These are phyloP conservation scores for Thera britannica DNA, from an alignment of 2,888 invertebrate species.

Conservation along the genomic window DNA sequence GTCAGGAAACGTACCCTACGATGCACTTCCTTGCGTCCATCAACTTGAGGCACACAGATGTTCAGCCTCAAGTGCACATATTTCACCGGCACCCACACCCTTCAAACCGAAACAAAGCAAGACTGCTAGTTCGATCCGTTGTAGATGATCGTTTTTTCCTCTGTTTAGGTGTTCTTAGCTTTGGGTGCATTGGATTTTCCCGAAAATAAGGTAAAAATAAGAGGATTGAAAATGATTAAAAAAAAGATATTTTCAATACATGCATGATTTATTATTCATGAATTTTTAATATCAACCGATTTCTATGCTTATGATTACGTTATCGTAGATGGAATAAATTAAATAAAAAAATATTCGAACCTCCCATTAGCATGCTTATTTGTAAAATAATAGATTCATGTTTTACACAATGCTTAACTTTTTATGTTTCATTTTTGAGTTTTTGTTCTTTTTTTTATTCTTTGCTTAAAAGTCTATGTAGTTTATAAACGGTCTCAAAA, in stretches of 20 bases:
- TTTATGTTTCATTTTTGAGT: neutral
- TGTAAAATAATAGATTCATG: neutral
- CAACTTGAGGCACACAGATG: too few species aligned
- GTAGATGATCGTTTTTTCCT: too few species aligned
- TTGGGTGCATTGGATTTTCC: neutral
- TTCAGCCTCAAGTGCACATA: too few species aligned
- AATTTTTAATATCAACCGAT: neutral
- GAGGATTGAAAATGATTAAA: neutral
- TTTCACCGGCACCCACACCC: too few species aligned
- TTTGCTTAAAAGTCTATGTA: too few species aligned
- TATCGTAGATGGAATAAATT: neutral
- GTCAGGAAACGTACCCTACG: too few species aligned
- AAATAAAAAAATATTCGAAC: neutral
- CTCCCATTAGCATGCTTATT: neutral
- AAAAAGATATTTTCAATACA: neutral
- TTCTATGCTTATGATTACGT: neutral
- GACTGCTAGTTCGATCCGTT: too few species aligned
- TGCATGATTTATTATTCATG: neutral
- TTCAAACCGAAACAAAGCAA: too few species aligned
- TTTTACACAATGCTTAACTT: neutral
- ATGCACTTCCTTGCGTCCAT: too few species aligned
- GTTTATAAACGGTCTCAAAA: too few species aligned
- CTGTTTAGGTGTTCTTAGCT: too few species aligned
- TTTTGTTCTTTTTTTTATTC: neutral
- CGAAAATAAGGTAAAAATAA: neutral